These are phyloP conservation scores for Holacanthus passer DNA, from an alignment of 2,113 vertebrate species.

Conservation along the genomic window DNA sequence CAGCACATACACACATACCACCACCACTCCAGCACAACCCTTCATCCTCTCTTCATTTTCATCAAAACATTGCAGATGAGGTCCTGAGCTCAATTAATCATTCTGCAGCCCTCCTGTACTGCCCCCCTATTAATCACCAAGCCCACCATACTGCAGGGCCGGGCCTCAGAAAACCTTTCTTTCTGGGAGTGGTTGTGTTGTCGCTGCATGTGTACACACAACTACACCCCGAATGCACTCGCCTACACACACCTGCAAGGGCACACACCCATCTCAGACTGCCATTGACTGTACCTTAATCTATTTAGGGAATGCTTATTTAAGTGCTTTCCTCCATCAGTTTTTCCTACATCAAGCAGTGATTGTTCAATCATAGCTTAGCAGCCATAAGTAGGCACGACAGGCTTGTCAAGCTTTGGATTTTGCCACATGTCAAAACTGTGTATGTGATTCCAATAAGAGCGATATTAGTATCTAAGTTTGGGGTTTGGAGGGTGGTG, in stretches of 20 bases:
- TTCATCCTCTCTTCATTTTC: constrained; percentile 79
- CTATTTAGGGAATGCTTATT: background rate
- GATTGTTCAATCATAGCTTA: background rate
- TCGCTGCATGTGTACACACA: constrained; percentile 61
- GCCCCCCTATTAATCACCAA: constrained; percentile 76
- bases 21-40: constrained; percentile 42
- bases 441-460: background rate
- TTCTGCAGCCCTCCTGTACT: constrained; percentile 63
- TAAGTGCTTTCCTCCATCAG: background rate
- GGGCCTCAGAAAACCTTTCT: constrained; percentile 51
- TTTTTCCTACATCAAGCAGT: background rate
- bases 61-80: constrained; percentile 84
- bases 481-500: background rate
- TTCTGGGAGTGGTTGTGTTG: constrained; percentile 66
- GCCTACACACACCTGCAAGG: background rate
- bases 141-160: constrained; percentile 56
- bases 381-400: background rate
- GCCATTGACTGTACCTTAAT: background rate
- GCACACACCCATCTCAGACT: background rate
- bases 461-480: background rate
- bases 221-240: constrained; percentile 21
- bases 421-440: background rate
- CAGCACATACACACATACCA: constrained; percentile 8
- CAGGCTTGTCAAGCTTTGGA: background rate
- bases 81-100: constrained; percentile 85